Evolutionary conservation across 1,140 invertebrate species (phyloP), one percentile per base, ranked within the genome.

Genomic region (Drosophila ohnishii): DNA sequence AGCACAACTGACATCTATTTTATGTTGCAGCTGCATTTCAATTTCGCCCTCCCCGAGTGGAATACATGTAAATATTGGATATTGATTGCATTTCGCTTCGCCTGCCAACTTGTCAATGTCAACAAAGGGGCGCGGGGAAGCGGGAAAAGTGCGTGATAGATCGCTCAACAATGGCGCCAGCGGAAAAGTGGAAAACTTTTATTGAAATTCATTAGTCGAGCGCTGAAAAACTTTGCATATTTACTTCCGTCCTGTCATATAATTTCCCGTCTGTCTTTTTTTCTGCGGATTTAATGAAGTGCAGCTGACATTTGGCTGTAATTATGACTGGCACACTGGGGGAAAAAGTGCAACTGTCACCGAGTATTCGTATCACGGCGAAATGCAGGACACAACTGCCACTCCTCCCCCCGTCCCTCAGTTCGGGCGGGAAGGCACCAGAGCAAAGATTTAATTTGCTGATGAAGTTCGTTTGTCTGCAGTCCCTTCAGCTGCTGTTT

Each of bases 51-150:
- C 22, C 45, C 10, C 58, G 44, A 48, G 37, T 56, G 67, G 35
- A 63, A 50, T 45, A 47, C 62, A 70, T 63, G 71, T 67, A 72
- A 86, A 87, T 72, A 55, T 82, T 67, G 82, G 75, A 78, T 85
- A 81, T 85, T 86, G 82, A 82, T 87, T 86, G 77, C 83, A 82
- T 87, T 86, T 82, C 82, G 72, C 64, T 67, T 66, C 55, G 74
- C 74, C 83, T 75, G 78, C 57, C 78, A 79, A 73, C 83, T 66
- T 87, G 82, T 82, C 82, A 86, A 65, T 73, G 72, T 86, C 83
- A 79, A 74, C 74, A 71, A 9, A 16, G 34, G 28, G 32, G 63
- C 5, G 22, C 22, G 10, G 25, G 10, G 13, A 22, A 14, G 34
- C 40, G 64, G 47, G 62, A 40, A 75, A 77, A 55, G 34, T 62